A percentile compares a stretch with the other conserved stretches of the same genome.
Evolutionary conservation across 1,140 invertebrate species (phyloP).

Genomic region (Megathymus violae): DNA sequence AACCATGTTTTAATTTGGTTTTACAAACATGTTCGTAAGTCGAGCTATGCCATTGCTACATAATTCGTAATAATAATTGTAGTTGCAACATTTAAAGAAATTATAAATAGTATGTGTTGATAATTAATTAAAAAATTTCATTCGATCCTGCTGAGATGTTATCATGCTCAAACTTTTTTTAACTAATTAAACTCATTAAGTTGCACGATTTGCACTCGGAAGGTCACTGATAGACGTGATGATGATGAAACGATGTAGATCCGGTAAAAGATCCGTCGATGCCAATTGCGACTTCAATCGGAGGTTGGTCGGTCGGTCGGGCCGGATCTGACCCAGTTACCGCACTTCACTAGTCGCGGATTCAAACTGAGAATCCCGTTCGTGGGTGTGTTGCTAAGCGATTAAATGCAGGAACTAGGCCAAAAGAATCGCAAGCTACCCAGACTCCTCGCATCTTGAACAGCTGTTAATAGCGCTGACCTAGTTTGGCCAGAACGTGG

Average conservation of each 20-base stretch:
- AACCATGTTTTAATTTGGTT: too few relatives aligned
- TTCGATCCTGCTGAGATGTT: too few relatives aligned
- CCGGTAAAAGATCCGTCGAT: conserved; percentile 34
- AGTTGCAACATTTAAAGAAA: too few relatives aligned
- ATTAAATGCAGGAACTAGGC: conserved; percentile 55
- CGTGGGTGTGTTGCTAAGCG: conserved; percentile 53
- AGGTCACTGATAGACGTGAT: too few relatives aligned
- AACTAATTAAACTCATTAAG: too few relatives aligned
- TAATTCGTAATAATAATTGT: too few relatives aligned
- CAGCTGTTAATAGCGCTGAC: conserved; percentile 50
- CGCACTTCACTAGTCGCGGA: conserved; percentile 41
- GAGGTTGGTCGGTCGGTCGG: conserved; percentile 41
- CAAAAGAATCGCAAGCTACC: conserved; percentile 55
- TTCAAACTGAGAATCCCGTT: conserved; percentile 53
- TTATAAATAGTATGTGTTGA: too few relatives aligned
- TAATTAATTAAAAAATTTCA: too few relatives aligned
- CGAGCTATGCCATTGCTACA: too few relatives aligned
- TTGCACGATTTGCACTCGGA: background rate
- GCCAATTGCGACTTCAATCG: conserved; percentile 50
- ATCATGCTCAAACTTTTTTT: too few relatives aligned
- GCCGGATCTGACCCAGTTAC: conserved; percentile 59
- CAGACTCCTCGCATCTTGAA: conserved; percentile 39
- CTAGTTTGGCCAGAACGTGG: conserved; percentile 36
- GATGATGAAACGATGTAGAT: conserved; percentile 25
- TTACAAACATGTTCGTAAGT: too few relatives aligned